Evolutionary conservation across 2,888 invertebrate species (phyloP).

Genomic region (Teinopalpus imperialis): DNA sequence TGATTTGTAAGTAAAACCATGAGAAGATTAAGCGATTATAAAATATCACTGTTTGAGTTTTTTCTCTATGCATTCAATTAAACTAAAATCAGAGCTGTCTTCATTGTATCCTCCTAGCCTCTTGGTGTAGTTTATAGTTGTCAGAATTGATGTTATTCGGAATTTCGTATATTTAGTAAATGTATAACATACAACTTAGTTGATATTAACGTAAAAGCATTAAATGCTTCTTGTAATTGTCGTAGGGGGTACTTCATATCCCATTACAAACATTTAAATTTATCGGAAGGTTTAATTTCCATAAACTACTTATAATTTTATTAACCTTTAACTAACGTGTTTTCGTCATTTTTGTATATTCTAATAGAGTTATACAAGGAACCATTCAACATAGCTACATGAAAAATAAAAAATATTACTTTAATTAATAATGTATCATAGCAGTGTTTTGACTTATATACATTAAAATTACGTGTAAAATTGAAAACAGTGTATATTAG

Average conservation of each 20-base stretch:
- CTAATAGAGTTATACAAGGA: conserved; percentile 62
- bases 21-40: conserved; percentile 60
- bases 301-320: conserved; percentile 36
- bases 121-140: conserved; percentile 70
- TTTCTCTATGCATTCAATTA: conserved; percentile 68
- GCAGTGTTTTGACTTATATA: conserved; percentile 81
- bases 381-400: conserved; percentile 77
- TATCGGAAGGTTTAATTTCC: conserved; percentile 28
- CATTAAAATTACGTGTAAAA: conserved; percentile 77
- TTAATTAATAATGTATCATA: conserved; percentile 73
- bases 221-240: conserved; percentile 64
- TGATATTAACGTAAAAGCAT: conserved; percentile 66
- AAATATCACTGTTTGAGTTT: conserved; percentile 54
- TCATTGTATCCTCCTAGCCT: conserved; percentile 67
- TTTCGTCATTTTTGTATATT: conserved; percentile 48
- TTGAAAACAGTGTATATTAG: conserved; percentile 73
- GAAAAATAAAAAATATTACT: conserved; percentile 78
- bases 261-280: conserved; percentile 40
- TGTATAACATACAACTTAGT: conserved; percentile 67
- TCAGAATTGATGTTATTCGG: conserved; percentile 70
- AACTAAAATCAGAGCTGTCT: conserved; percentile 73
- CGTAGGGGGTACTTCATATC: conserved; percentile 59
- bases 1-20: conserved; percentile 66
- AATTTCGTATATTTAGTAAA: conserved; percentile 66
- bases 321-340: conserved; percentile 38